phyloP scores from a whole-genome alignment of 2,888 invertebrate species.

The Tupiocoris notatus region DNA sequence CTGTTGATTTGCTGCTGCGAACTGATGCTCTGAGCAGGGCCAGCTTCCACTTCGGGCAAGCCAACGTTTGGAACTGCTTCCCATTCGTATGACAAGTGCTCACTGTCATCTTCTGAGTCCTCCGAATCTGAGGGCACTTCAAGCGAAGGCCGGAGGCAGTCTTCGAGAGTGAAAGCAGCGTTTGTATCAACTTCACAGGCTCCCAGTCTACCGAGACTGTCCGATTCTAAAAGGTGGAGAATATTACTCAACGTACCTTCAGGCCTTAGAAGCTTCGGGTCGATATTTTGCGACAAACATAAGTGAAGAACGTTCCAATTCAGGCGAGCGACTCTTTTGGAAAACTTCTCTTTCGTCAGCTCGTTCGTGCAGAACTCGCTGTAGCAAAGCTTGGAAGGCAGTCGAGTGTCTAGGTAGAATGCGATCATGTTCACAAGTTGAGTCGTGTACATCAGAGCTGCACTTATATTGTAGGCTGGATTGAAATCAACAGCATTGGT shows the following conservation, averaged over 20 bases:
- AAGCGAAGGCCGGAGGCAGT: conserved; percentile 58
- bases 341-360: conserved; percentile 70
- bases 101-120: conserved; percentile 66
- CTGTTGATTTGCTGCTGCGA: conserved; percentile 45
- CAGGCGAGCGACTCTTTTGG: conserved; percentile 70
- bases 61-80: conserved; percentile 58
- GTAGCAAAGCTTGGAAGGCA: conserved; percentile 72
- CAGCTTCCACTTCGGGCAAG: conserved; percentile 51
- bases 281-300: conserved; percentile 74
- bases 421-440: conserved; percentile 81
- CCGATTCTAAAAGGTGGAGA: conserved; percentile 65
- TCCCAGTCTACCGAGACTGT: conserved; percentile 71
- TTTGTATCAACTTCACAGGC: conserved; percentile 62
- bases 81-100: conserved; percentile 67
- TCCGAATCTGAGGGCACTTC: conserved; percentile 64
- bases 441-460: conserved; percentile 80
- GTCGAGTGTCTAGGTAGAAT: conserved; percentile 75
- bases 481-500: conserved; percentile 63
- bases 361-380: conserved; percentile 78
- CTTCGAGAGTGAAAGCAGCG: conserved; percentile 63
- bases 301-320: conserved; percentile 77
- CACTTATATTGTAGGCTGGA: conserved; percentile 71
- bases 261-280: conserved; percentile 63
- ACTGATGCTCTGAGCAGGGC: conserved; percentile 26
- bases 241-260: conserved; percentile 72